Conservation (phyloP, 2,113 vertebrate genomes). For the Rattus norvegicus region DNA sequence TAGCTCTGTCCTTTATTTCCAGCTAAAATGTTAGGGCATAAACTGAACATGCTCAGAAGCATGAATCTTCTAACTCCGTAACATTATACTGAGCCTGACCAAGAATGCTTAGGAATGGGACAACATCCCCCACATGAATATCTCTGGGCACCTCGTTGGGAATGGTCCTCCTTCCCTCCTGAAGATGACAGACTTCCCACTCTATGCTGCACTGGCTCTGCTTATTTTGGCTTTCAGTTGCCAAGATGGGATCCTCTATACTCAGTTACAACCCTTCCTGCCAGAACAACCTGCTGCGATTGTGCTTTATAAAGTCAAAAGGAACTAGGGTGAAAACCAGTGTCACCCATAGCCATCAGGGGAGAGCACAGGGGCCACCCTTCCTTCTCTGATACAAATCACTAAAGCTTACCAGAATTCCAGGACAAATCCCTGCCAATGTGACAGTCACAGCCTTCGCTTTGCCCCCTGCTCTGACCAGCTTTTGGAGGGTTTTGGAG, state of each 20-base stretch:
- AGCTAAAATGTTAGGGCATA: not conserved
- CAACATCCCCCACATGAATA: not conserved
- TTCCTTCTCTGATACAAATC: not conserved
- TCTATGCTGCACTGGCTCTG: not conserved
- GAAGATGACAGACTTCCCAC: not conserved
- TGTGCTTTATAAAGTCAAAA: not conserved
- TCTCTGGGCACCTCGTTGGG: too few relatives aligned
- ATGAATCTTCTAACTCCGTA: not conserved
- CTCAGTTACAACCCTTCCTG: not conserved
- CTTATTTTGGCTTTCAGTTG: not conserved
- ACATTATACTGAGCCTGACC: not conserved
- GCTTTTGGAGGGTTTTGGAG: too few relatives aligned
- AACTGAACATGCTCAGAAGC: not conserved
- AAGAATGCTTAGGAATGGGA: not conserved
- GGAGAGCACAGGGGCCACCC: not conserved
- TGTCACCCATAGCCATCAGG: too few relatives aligned
- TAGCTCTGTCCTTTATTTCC: not conserved
- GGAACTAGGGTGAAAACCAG: not conserved
- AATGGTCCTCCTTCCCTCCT: not conserved
- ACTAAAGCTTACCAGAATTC: rapidly evolving
- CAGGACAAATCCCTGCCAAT: not conserved
- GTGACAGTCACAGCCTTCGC: not conserved
- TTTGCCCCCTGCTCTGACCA: rapidly evolving
- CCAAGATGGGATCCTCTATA: not conserved
- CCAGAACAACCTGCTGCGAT: not conserved